Evolutionary conservation across 2,888 invertebrate species (phyloP).

Genomic region (Carabus problematicus): DNA sequence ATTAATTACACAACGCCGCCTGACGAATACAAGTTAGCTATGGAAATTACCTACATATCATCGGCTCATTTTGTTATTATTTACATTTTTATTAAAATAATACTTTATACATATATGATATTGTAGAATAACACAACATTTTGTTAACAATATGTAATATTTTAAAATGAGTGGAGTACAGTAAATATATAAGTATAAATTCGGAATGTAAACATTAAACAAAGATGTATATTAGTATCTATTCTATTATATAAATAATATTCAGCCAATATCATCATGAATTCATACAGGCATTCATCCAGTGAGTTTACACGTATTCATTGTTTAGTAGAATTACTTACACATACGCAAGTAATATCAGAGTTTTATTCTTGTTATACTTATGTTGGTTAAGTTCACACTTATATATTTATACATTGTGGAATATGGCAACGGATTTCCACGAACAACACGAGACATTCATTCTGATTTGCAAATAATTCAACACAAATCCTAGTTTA

Average conservation of each 20-base stretch:
- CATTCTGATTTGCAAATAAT: slow-evolving; percentile 13
- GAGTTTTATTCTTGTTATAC: background rate
- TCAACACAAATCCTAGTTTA: slow-evolving; percentile 30
- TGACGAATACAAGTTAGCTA: background rate
- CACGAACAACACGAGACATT: slow-evolving; percentile 20
- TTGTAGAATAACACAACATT: slow-evolving; percentile 51
- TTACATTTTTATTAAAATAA: slow-evolving; percentile 57
- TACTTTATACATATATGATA: slow-evolving; percentile 56
- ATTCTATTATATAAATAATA: slow-evolving; percentile 25
- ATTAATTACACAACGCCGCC: too few relatives aligned
- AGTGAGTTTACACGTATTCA: slow-evolving; percentile 23
- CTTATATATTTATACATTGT: slow-evolving; percentile 2
- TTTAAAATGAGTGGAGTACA: slow-evolving; percentile 39
- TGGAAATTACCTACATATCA: background rate
- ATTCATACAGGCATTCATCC: slow-evolving; percentile 20
- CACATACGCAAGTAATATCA: too few relatives aligned
- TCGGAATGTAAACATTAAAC: slow-evolving; percentile 42
- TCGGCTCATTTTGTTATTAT: slow-evolving; percentile 35
- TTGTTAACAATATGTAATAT: slow-evolving; percentile 43
- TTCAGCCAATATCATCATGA: slow-evolving; percentile 28
- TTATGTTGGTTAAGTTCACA: background rate
- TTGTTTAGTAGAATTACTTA: background rate
- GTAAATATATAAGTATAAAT: slow-evolving; percentile 40
- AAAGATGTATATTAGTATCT: slow-evolving; percentile 26
- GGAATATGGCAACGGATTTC: slow-evolving; percentile 22